phyloP scores from a whole-genome alignment of 2,888 invertebrate genomes.

The Dasysyrphus albostriatus region DNA sequence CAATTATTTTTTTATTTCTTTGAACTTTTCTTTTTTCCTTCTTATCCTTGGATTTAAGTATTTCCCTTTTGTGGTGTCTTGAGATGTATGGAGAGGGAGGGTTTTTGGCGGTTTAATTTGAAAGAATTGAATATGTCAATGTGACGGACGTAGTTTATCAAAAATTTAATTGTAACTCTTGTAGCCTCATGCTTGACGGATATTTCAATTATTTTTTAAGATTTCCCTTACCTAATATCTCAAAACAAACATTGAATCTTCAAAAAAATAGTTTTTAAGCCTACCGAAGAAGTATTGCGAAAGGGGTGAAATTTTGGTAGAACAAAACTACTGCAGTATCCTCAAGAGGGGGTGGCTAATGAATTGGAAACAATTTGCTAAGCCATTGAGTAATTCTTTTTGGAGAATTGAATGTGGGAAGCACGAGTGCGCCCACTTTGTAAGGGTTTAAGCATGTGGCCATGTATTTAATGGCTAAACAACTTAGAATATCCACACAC shows the following conservation, averaged over 20 bases:
- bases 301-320: conserved; percentile 51
- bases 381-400: conserved; percentile 75
- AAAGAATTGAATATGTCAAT: conserved; percentile 33
- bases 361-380: conserved; percentile 78
- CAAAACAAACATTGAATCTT: conserved; percentile 44
- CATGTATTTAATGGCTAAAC: conserved; percentile 10
- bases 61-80: conserved; percentile 5
- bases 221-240: background rate
- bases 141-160: conserved; percentile 51
- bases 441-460: conserved; percentile 35
- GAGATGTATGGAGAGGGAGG: background rate
- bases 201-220: background rate
- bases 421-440: conserved; percentile 67
- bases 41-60: conserved; percentile 40
- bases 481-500: conserved; percentile 1
- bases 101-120: conserved; percentile 4
- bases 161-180: conserved; percentile 22
- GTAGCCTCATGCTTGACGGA: background rate
- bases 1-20: conserved; percentile 71
- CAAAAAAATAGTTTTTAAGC: conserved; percentile 14
- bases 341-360: conserved; percentile 76
- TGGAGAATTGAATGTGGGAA: conserved; percentile 75
- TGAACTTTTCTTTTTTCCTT: conserved; percentile 39
- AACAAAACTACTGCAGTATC: conserved; percentile 35
- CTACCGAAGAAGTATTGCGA: background rate